Evolutionary conservation across 2,113 vertebrate species (phyloP).

Genomic region (Syngnathus floridae): DNA sequence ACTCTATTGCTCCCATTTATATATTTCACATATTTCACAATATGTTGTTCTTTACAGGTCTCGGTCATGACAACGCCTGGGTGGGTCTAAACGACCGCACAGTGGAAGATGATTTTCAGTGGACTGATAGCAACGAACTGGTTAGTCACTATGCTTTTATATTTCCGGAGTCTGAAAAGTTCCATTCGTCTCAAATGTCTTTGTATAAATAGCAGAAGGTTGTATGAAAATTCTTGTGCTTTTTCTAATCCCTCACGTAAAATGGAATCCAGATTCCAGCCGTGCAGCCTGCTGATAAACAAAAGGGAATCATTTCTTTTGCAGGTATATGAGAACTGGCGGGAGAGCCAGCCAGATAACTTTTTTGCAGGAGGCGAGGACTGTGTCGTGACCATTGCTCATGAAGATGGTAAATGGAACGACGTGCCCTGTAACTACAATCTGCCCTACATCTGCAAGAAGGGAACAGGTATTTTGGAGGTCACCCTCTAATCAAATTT

Average conservation of each 20-base stretch:
- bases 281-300: background rate
- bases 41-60: constrained; percentile 62
- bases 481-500: too few species aligned
- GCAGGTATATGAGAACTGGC: constrained; percentile 95
- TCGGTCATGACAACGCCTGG: constrained; percentile 92
- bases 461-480: constrained; percentile 80
- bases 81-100: constrained; percentile 91
- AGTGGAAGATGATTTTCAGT: constrained; percentile 95
- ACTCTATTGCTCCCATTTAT: background rate
- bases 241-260: constrained; percentile 3
- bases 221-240: background rate
- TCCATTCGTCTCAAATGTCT: background rate
- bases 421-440: constrained; percentile 99
- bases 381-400: constrained; percentile 91
- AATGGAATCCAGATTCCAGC: background rate
- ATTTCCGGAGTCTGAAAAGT: background rate
- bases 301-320: background rate
- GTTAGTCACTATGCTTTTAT: constrained; percentile 62
- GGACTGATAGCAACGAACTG: constrained; percentile 85
- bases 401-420: constrained; percentile 93
- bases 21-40: too few species aligned
- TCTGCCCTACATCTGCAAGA: constrained; percentile 96
- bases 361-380: constrained; percentile 96
- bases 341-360: constrained; percentile 92
- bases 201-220: background rate